phyloP scores from a whole-genome alignment of 2,888 invertebrate species.

The Choristoneura rosaceana region DNA sequence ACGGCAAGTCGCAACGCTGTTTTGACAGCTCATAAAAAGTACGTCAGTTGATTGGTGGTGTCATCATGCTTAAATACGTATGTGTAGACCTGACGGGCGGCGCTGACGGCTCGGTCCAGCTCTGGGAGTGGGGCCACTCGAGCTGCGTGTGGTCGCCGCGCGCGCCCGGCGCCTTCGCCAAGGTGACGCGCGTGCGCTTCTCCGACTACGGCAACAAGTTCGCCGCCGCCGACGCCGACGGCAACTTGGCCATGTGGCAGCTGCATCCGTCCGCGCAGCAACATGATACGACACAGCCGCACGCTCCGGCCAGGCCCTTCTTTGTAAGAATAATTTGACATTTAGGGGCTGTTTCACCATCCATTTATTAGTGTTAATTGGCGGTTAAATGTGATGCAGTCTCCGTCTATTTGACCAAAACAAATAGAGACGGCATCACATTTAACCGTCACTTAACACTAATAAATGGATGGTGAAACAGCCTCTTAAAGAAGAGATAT shows the following conservation, averaged over 20 bases:
- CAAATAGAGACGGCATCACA: too few species aligned
- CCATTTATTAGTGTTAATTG: too few species aligned
- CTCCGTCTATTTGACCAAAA: too few species aligned
- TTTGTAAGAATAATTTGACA: conserved; percentile 88
- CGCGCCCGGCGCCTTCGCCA: conserved; percentile 97
- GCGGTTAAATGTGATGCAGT: too few species aligned
- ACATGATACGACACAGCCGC: conserved; percentile 82
- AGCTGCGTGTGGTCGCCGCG: conserved; percentile 96
- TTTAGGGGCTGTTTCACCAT: too few species aligned
- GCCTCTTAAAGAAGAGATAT: too few species aligned
- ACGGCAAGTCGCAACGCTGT: too few species aligned
- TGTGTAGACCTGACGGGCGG: conserved; percentile 94
- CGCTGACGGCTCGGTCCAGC: conserved; percentile 97
- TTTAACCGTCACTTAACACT: too few species aligned
- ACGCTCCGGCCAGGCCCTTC: conserved; percentile 89
- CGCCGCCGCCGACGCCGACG: conserved; percentile 99
- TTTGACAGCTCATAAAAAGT: too few species aligned
- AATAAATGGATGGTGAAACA: too few species aligned
- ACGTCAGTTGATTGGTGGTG: too few species aligned
- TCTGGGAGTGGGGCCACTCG: conserved; percentile 99
- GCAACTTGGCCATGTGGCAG: conserved; percentile 98
- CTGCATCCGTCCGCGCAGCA: conserved; percentile 88
- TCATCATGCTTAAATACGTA: too few species aligned
- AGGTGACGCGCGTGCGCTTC: conserved; percentile 98
- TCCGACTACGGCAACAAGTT: conserved; percentile 99